A percentile compares a stretch with the other conserved stretches of the same genome.
Evolutionary conservation across 2,888 invertebrate genomes (phyloP).

Genomic region (Uloborus plumipes): DNA sequence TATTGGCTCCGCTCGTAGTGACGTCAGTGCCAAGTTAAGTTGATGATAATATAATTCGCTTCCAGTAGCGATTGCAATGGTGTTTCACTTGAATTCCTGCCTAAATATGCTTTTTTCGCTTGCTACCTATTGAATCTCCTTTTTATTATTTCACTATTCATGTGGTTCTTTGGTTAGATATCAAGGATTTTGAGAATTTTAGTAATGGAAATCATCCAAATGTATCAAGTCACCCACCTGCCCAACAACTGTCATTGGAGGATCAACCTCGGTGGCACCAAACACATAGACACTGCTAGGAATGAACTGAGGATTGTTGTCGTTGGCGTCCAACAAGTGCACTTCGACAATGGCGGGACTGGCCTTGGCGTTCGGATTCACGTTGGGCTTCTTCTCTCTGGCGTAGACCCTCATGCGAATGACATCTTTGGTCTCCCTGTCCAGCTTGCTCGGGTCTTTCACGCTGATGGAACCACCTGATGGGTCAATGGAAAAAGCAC

Average conservation of each 20-base stretch:
- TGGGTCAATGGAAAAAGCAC: constrained; percentile 85
- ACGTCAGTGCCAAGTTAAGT: too few relatives aligned
- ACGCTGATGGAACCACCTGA: constrained; percentile 89
- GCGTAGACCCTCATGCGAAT: constrained; percentile 80
- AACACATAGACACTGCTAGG: constrained; percentile 88
- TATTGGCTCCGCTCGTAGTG: too few relatives aligned
- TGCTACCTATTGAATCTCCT: too few relatives aligned
- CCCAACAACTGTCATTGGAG: constrained; percentile 81
- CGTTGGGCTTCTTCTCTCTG: constrained; percentile 80
- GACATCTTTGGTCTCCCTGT: constrained; percentile 82
- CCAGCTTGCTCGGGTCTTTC: constrained; percentile 80
- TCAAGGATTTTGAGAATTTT: too few relatives aligned
- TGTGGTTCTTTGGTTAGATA: too few relatives aligned
- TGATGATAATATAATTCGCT: too few relatives aligned
- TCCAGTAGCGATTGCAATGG: too few relatives aligned
- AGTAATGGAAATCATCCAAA: too few relatives aligned
- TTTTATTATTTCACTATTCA: too few relatives aligned
- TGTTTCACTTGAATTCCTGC: too few relatives aligned
- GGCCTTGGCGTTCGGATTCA: constrained; percentile 74
- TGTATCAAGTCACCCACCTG: constrained; percentile 71
- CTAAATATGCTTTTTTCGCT: too few relatives aligned
- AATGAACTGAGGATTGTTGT: constrained; percentile 89
- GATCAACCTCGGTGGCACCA: constrained; percentile 78
- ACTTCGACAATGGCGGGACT: constrained; percentile 80
- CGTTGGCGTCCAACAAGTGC: constrained; percentile 80